A percentile compares a stretch with the other conserved stretches of the same genome.
Conservation (phyloP, 2,888 invertebrate genomes). For the Xestobium rufovillosum region DNA sequence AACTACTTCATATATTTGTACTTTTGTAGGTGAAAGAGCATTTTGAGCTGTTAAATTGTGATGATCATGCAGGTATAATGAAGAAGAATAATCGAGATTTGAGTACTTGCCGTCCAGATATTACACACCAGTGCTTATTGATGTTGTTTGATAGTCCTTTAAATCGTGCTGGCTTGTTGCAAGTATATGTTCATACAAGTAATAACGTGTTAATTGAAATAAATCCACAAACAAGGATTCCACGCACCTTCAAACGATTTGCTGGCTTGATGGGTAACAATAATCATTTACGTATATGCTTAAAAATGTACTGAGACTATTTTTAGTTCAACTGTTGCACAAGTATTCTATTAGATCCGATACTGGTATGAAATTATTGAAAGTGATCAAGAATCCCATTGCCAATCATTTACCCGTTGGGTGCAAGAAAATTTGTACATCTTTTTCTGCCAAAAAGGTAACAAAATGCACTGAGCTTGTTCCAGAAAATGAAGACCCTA, state of each 20-base stretch:
- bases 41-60: conserved; percentile 89
- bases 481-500: conserved; percentile 68
- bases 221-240: conserved; percentile 95
- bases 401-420: conserved; percentile 92
- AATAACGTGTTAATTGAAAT: conserved; percentile 92
- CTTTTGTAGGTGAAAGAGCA: conserved; percentile 67
- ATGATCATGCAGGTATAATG: conserved; percentile 80
- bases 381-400: conserved; percentile 95
- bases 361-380: conserved; percentile 82
- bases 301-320: conserved; percentile 15
- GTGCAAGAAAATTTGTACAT: conserved; percentile 81
- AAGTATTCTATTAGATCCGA: conserved; percentile 89
- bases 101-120: conserved; percentile 89
- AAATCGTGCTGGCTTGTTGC: conserved; percentile 91
- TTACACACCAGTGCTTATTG: conserved; percentile 92
- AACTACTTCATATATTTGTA: conserved; percentile 8
- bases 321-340: conserved; percentile 89
- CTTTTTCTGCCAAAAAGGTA: conserved; percentile 72
- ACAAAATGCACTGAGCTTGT: conserved; percentile 68
- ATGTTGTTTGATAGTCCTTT: conserved; percentile 98
- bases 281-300: conserved; percentile 14
- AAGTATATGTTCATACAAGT: conserved; percentile 88
- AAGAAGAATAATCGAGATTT: conserved; percentile 82
- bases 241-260: conserved; percentile 93
- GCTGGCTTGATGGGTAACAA: conserved; percentile 86